Conservation (phyloP, 53 echinoderm and acorn worm species). For the Temnopleurus reevesii region DNA sequence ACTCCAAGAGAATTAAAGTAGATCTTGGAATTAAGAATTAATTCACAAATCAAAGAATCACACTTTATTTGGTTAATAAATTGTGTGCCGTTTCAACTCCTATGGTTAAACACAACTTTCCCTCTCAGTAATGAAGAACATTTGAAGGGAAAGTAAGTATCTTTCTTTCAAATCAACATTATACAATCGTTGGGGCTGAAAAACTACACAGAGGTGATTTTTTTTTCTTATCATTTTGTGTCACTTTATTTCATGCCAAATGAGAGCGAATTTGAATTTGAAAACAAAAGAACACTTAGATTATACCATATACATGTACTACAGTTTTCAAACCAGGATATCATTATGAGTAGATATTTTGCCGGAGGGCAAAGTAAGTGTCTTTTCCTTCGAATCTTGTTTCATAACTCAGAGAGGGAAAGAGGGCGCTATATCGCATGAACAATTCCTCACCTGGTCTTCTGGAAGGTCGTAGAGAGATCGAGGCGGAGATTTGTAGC, state of each 20-base stretch:
- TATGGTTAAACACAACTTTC: background rate
- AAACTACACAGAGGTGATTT: background rate
- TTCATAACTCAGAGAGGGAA: conserved; percentile 3
- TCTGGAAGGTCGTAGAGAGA: conserved; percentile 82
- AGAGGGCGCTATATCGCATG: background rate
- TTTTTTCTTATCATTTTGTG: background rate
- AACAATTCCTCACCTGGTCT: conserved; percentile 77
- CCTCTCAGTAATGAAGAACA: background rate
- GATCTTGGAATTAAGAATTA: background rate
- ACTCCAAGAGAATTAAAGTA: background rate
- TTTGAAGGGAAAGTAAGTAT: background rate
- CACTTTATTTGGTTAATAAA: background rate
- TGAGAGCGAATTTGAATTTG: too few species aligned
- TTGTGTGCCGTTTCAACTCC: background rate
- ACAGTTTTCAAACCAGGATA: too few species aligned
- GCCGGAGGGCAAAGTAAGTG: too few species aligned
- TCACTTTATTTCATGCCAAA: too few species aligned
- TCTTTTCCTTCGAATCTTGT: background rate
- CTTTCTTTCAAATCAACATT: too few species aligned
- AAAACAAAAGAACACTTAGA: too few species aligned
- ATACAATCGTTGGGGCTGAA: too few species aligned
- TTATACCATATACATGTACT: too few species aligned
- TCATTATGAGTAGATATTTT: too few species aligned
- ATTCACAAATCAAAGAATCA: background rate
- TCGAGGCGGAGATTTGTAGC: conserved; percentile 51